Conservation (phyloP, 1,140 invertebrate species). For the Lepidurus packardi region DNA sequence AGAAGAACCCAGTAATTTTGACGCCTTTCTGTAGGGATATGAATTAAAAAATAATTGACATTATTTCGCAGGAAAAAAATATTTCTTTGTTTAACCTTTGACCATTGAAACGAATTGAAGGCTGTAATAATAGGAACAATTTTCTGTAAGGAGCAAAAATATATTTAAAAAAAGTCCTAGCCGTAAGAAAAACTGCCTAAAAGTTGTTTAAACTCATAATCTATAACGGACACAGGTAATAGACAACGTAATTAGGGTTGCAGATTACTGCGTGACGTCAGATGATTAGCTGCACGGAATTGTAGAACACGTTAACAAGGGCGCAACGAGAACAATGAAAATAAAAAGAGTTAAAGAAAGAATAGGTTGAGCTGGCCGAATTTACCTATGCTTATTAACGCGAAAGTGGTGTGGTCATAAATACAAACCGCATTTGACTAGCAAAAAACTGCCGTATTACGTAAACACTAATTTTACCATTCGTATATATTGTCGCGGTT, state of each 20-base stretch:
- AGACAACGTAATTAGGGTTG: neutral
- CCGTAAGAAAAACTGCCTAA: too few relatives aligned
- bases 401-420: neutral
- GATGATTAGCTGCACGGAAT: neutral
- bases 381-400: too few relatives aligned
- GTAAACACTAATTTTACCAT: neutral
- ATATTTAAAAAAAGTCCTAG: too few relatives aligned
- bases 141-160: too few relatives aligned
- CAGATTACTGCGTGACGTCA: conserved; percentile 9
- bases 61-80: too few relatives aligned
- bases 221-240: neutral
- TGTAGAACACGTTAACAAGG: neutral
- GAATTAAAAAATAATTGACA: too few relatives aligned
- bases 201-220: neutral
- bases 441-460: neutral
- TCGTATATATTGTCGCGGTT: too few relatives aligned
- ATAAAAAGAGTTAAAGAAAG: neutral
- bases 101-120: too few relatives aligned
- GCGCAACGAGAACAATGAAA: neutral
- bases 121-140: too few relatives aligned
- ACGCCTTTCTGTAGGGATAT: neutral
- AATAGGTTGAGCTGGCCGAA: too few relatives aligned
- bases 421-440: neutral
- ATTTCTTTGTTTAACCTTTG: too few relatives aligned
- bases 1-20: neutral